Conservation (phyloP, 2,888 invertebrate genomes). For the Oligia fasciuncula region DNA sequence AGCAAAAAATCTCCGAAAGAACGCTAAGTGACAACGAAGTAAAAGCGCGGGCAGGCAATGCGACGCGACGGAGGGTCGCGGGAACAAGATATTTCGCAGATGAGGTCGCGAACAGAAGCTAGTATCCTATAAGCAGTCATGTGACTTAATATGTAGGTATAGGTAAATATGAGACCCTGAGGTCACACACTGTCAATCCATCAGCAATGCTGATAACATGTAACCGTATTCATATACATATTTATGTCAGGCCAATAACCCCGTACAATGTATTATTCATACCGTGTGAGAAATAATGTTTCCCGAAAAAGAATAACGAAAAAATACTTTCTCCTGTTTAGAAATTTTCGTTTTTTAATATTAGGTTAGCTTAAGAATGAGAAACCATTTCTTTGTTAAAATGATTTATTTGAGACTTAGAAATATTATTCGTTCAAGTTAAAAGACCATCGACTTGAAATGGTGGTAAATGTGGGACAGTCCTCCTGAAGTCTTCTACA, state of each 20-base stretch:
- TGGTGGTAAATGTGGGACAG: slow-evolving; percentile 87
- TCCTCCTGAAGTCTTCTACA: slow-evolving; percentile 87
- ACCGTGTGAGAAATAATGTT: background rate
- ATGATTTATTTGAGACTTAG: slow-evolving; percentile 33
- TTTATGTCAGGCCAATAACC: slow-evolving; percentile 44
- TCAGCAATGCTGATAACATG: slow-evolving; percentile 39
- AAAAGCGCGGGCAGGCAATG: no score
- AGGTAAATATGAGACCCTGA: slow-evolving; percentile 12
- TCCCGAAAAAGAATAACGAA: background rate
- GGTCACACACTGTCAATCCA: slow-evolving; percentile 44
- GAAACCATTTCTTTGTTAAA: background rate
- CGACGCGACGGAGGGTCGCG: no score
- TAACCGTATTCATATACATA: slow-evolving; percentile 21
- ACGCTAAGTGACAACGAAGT: background rate
- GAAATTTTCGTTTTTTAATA: background rate
- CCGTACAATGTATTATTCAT: background rate
- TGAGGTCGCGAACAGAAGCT: background rate
- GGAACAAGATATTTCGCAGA: background rate
- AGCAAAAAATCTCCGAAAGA: background rate
- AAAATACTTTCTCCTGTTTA: background rate
- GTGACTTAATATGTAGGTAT: background rate
- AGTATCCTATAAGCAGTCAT: background rate
- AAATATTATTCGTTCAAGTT: slow-evolving; percentile 61
- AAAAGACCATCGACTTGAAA: slow-evolving; percentile 85
- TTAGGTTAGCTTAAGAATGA: background rate